These are phyloP conservation scores for Megalonaias nervosa DNA, from an alignment of 1,140 invertebrate genomes.

Conservation along the genomic window DNA sequence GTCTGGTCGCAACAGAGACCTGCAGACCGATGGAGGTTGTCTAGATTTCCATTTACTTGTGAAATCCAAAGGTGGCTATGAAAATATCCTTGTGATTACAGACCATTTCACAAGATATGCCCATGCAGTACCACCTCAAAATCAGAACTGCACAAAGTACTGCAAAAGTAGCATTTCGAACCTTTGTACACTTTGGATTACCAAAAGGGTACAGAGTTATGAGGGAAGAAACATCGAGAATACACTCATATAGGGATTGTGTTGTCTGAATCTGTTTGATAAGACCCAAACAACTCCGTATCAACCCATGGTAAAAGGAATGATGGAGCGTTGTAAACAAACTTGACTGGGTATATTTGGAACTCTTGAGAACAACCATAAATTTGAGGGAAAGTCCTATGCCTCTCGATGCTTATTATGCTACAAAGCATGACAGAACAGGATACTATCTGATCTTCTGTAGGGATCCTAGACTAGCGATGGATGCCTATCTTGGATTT, in stretches of 20 bases:
- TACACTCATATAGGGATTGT: constrained; percentile 1
- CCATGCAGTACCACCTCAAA: constrained; percentile 16
- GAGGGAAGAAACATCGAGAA: too few species aligned
- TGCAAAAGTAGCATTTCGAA: constrained; percentile 17
- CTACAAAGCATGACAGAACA: constrained; percentile 30
- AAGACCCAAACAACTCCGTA: background rate
- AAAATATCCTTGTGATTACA: constrained; percentile 30
- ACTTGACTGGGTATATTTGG: constrained; percentile 37
- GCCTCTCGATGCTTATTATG: constrained; percentile 39
- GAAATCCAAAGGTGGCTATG: constrained; percentile 13
- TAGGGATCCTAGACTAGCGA: constrained; percentile 28
- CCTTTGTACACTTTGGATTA: constrained; percentile 24
- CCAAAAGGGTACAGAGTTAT: constrained; percentile 8
- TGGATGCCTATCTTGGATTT: constrained; percentile 34
- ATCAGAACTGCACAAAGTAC: constrained; percentile 26
- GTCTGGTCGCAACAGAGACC: constrained; percentile 18
- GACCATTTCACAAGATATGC: constrained; percentile 33
- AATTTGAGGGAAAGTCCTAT: constrained; percentile 35
- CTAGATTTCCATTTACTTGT: constrained; percentile 29
- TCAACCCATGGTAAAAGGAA: constrained; percentile 28
- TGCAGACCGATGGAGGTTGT: constrained; percentile 28
- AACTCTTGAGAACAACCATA: constrained; percentile 34
- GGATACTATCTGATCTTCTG: constrained; percentile 36
- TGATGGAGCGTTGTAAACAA: constrained; percentile 30
- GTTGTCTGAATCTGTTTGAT: background rate